Conservation (phyloP, 1,140 invertebrate genomes). For the Aporrectodea caliginosa region DNA sequence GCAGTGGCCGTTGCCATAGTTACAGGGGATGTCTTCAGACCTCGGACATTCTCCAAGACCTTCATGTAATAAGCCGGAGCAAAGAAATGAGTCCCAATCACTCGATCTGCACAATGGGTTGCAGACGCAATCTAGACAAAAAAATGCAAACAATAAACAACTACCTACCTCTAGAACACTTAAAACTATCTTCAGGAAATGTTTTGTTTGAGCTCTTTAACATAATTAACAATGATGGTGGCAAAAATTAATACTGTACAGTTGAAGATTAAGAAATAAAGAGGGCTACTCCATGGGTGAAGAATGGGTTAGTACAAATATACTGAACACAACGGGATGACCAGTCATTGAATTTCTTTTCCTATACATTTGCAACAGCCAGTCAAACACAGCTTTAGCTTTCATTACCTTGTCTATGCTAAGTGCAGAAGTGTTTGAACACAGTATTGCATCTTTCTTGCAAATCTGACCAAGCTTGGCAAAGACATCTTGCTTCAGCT, state of each 20-base stretch:
- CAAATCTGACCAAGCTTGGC: conserved; percentile 49
- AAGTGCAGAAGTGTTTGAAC: conserved; percentile 53
- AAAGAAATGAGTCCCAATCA: conserved; percentile 55
- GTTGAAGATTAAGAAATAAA: too few species aligned
- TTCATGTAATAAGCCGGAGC: conserved; percentile 52
- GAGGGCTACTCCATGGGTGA: too few species aligned
- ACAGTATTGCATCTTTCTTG: conserved; percentile 46
- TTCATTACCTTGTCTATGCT: conserved; percentile 48
- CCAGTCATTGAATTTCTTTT: too few species aligned
- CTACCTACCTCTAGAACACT: neutral
- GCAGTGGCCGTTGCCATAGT: conserved; percentile 54
- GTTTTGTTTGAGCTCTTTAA: too few species aligned
- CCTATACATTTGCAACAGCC: too few species aligned
- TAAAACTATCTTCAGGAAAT: neutral
- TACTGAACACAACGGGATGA: too few species aligned
- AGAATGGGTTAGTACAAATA: too few species aligned
- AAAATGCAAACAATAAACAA: neutral
- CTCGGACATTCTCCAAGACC: conserved; percentile 52
- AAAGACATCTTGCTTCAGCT: conserved; percentile 52
- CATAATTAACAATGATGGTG: too few species aligned
- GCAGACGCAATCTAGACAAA: conserved; percentile 46
- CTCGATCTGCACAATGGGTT: conserved; percentile 42
- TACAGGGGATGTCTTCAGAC: conserved; percentile 44
- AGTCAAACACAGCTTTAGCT: too few species aligned
- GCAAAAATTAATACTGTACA: too few species aligned